Evolutionary conservation across 37 sponge, comb jelly and placozoan genomes (phyloP), one percentile per base, ranked within the genome.

Genomic region (Chondrosia reniformis): DNA sequence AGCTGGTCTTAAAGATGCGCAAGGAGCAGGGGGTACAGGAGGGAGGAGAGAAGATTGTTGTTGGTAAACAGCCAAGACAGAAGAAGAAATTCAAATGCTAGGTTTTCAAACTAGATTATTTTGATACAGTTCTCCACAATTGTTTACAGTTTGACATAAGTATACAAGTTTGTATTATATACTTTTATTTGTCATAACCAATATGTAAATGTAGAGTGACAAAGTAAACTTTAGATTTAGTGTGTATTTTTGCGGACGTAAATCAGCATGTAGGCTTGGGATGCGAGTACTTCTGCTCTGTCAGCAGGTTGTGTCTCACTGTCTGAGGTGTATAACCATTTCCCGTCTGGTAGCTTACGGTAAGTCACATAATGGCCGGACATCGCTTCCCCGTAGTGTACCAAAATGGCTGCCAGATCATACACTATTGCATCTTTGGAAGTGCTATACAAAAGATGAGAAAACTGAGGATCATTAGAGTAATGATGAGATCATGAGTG

Each of bases 351-450:
- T 37, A 81, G 6, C 71, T 43, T 76, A 30, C 96, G 71, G 67
- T 96, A 92, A 0, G 96, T 96, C 55, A 86, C 32, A 56, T 91
- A 96, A 54, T 96, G 96, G 33, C 96, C 96, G 24, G 89, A 89
- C 49, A 37, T 71, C 2, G 83, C 85, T 28, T 87, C 93, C 5
- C 96, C 96, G 7, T 75, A 58, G 56, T 96, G 96, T 17, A 87
- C 86, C 5, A 92, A 52, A 21, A 96, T 88, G 27, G 90, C 81
- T 37, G 19, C 24, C 34, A 95, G 84, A 44, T 43, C 33, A 56
- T 94, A 94, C 41, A 27, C 21, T 39, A n/a, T 36, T 64, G 62
- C 15, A 0, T 17, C 7, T 24, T 36, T 46, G 61, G 59, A 34
- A 31, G 77, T 22, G 56, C 74, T 74, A 17, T 67, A 67, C 38